phyloP scores from a whole-genome alignment of 2,888 invertebrate genomes.

The Monochamus alternatus region DNA sequence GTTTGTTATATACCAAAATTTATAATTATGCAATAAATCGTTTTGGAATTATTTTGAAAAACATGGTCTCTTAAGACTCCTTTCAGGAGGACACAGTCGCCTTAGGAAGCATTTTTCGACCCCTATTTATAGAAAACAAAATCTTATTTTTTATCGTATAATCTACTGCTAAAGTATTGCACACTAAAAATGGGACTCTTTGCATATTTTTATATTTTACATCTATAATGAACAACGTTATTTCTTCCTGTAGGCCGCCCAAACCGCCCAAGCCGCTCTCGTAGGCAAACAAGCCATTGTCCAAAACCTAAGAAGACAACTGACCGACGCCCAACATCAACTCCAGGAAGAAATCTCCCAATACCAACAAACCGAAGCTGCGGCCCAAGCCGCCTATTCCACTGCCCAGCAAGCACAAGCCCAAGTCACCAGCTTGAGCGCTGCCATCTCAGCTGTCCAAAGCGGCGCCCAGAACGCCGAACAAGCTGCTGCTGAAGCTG shows the following conservation, averaged over 20 bases:
- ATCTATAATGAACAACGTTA: too few species aligned
- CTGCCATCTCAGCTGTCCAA: conserved; percentile 73
- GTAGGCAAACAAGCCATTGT: conserved; percentile 74
- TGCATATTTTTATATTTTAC: too few species aligned
- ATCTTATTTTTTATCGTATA: too few species aligned
- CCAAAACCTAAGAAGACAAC: conserved; percentile 78
- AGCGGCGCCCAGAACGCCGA: conserved; percentile 43
- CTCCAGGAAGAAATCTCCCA: conserved; percentile 80
- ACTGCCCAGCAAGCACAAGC: conserved; percentile 81
- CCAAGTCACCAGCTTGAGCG: conserved; percentile 77
- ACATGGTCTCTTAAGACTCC: too few species aligned
- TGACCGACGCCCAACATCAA: conserved; percentile 77
- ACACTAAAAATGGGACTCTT: too few species aligned
- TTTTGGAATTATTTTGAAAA: too few species aligned
- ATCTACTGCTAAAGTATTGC: too few species aligned
- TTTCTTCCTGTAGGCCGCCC: conserved; percentile 8
- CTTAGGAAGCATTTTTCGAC: too few species aligned
- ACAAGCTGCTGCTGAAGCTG: conserved; percentile 46
- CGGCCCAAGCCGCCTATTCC: conserved; percentile 79
- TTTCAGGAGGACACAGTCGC: too few species aligned
- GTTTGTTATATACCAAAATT: too few species aligned
- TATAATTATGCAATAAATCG: too few species aligned
- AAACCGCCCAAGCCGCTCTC: conserved; percentile 75
- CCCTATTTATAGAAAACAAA: too few species aligned
- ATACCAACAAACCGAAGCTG: conserved; percentile 78